Evolutionary conservation across 1,140 invertebrate species (phyloP).

Genomic region (Holotrichia oblita): DNA sequence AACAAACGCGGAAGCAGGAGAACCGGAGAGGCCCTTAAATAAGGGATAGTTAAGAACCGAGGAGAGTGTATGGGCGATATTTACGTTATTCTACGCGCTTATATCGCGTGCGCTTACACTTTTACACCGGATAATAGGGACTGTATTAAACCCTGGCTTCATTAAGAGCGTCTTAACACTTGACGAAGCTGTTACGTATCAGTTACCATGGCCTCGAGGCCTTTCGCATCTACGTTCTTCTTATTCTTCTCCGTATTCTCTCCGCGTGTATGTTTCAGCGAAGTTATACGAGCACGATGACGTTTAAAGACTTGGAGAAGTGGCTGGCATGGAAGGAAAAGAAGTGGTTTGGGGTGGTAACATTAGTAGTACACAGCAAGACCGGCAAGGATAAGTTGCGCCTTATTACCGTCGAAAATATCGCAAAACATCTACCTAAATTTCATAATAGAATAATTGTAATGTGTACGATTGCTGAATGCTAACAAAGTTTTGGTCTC

Average conservation of each 20-base stretch:
- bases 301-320: constrained; percentile 6
- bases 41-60: constrained; percentile 5
- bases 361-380: constrained; percentile 5
- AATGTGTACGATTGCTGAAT: background rate
- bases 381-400: background rate
- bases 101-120: constrained; percentile 25
- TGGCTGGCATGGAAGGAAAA: background rate
- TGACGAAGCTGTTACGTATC: constrained; percentile 39
- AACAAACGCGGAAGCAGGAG: background rate
- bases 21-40: constrained; percentile 1
- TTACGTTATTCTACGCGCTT: background rate
- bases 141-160: constrained; percentile 37
- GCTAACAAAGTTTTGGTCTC: background rate
- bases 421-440: constrained; percentile 8
- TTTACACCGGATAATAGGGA: constrained; percentile 31
- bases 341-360: background rate
- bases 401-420: background rate
- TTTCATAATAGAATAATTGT: constrained; percentile 26
- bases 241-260: background rate
- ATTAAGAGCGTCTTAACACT: constrained; percentile 41
- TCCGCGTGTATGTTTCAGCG: constrained; percentile 1
- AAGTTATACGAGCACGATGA: constrained; percentile 4
- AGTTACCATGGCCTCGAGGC: constrained; percentile 37
- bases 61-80: constrained; percentile 1
- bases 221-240: constrained; percentile 15